Evolutionary conservation across 2,888 invertebrate species (phyloP).

Genomic region (Zaprionus bogoriensis): DNA sequence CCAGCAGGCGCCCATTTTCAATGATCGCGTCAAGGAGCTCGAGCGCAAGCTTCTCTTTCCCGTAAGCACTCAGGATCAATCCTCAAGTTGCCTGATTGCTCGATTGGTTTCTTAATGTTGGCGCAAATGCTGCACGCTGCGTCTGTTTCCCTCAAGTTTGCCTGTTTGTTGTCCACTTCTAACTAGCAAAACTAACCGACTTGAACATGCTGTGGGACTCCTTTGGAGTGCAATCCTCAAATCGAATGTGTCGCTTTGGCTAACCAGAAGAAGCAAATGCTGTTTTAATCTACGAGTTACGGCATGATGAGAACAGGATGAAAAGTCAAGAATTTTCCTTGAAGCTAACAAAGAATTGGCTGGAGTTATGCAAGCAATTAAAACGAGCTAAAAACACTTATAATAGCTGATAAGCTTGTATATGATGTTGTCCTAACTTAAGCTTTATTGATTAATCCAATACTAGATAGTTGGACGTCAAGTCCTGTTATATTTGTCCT

Average conservation of each 20-base stretch:
- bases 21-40: conserved; percentile 91
- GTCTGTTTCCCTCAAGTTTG: neutral
- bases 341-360: neutral
- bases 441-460: conserved; percentile 7
- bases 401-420: neutral
- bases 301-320: neutral
- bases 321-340: no score
- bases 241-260: neutral
- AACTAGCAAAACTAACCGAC: neutral
- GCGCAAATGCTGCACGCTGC: conserved; percentile 44
- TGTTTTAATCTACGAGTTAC: neutral
- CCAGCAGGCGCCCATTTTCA: conserved; percentile 92
- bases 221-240: neutral
- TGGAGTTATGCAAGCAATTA: neutral
- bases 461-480: neutral
- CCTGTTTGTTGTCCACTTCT: neutral
- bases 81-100: conserved; percentile 42
- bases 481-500: neutral
- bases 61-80: conserved; percentile 84
- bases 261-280: neutral
- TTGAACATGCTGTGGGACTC: neutral
- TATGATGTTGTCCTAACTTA: conserved; percentile 28
- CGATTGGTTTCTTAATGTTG: no score
- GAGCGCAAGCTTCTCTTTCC: conserved; percentile 89
- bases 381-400: neutral